phyloP scores from a whole-genome alignment of 2,797 vertebrate species.

The Parauchenoglanis punctatus region DNA sequence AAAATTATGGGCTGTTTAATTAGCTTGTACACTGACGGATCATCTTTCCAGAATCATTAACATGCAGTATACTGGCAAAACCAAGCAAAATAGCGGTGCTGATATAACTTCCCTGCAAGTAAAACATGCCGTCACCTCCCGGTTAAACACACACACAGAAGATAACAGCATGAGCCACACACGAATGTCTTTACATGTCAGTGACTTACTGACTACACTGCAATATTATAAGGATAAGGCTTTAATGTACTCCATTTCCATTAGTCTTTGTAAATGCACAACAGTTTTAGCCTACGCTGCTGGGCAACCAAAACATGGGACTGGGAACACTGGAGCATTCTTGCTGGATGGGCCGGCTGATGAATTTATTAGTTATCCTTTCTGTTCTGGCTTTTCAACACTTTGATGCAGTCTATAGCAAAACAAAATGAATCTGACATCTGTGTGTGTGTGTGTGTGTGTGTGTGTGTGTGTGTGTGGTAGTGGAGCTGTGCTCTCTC shows the following conservation, averaged over 20 bases:
- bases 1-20: too few species aligned
- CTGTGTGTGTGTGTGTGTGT: not conserved
- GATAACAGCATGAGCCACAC: not conserved
- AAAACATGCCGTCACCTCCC: not conserved
- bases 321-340: not conserved
- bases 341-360: not conserved
- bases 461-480: not conserved
- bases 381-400: not conserved
- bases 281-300: not conserved
- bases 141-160: not conserved
- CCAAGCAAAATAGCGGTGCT: not conserved
- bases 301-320: not conserved
- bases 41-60: too few species aligned
- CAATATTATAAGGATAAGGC: not conserved
- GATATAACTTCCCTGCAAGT: not conserved
- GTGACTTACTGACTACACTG: not conserved
- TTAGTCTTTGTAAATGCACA: not conserved
- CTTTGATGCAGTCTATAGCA: not conserved
- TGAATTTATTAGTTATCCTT: not conserved
- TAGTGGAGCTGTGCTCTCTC: slow-evolving; percentile 5
- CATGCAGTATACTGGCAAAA: not conserved
- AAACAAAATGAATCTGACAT: too few species aligned
- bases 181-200: not conserved
- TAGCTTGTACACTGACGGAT: not conserved
- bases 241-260: not conserved